Percentiles rank a stretch among this genome's conserved stretches.
Evolutionary conservation across 2,888 invertebrate species (phyloP).

Genomic region (Eurytoma californica): DNA sequence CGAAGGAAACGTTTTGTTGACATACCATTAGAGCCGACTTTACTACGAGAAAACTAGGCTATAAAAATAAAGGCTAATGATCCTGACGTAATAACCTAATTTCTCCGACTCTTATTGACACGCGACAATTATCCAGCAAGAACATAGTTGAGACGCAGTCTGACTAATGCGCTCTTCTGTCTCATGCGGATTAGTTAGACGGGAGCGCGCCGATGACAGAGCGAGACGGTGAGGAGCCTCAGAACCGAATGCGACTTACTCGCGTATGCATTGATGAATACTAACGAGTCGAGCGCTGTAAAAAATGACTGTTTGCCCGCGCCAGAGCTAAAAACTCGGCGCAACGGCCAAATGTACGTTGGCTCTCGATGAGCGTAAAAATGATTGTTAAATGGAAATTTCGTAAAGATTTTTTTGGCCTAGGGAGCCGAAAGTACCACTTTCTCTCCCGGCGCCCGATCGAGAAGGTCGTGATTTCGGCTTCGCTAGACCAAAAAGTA

Average conservation of each 20-base stretch:
- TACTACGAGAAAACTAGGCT: too few relatives aligned
- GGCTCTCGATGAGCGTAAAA: not conserved
- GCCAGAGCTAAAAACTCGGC: not conserved
- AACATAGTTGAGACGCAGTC: not conserved
- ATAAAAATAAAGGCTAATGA: too few relatives aligned
- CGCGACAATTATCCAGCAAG: too few relatives aligned
- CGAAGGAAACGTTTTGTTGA: too few relatives aligned
- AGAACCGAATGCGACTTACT: slow-evolving; percentile 6
- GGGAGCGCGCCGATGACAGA: too few relatives aligned
- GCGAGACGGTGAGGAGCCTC: not conserved
- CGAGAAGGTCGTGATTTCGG: too few relatives aligned
- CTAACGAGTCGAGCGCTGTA: slow-evolving; percentile 12
- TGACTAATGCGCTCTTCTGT: not conserved
- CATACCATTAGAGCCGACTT: too few relatives aligned
- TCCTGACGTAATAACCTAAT: too few relatives aligned
- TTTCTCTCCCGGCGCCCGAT: too few relatives aligned
- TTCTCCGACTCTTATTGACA: too few relatives aligned
- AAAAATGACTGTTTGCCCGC: slow-evolving; percentile 29
- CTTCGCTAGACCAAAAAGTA: too few relatives aligned
- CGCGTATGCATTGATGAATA: slow-evolving; percentile 30
- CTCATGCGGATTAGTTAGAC: slow-evolving; percentile 10
- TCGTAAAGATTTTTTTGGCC: not conserved
- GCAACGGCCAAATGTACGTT: not conserved
- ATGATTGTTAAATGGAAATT: slow-evolving; percentile 12
- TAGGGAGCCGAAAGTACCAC: too few relatives aligned